A percentile compares a stretch with the other conserved stretches of the same genome.
Conservation (phyloP, 1,140 invertebrate genomes). For the Parapsyche elsis region DNA sequence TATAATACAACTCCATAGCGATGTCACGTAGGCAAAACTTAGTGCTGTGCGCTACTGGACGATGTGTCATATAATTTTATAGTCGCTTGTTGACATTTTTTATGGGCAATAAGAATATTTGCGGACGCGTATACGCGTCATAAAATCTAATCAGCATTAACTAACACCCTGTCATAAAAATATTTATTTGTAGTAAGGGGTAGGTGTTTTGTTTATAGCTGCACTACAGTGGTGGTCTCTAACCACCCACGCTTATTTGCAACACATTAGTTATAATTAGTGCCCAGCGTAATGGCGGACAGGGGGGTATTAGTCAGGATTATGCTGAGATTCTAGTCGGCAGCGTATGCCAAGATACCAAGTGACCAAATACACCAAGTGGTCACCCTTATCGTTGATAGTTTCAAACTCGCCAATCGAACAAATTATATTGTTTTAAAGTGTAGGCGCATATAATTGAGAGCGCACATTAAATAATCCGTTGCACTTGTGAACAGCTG, state of each 20-base stretch:
- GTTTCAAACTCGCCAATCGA: too few species aligned
- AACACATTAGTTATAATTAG: conserved; percentile 39
- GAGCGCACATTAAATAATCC: conserved; percentile 1
- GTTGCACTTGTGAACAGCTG: not conserved
- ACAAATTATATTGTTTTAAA: not conserved
- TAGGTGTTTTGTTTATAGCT: not conserved
- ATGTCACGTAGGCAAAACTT: too few species aligned
- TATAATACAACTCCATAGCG: too few species aligned
- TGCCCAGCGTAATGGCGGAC: not conserved
- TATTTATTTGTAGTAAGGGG: not conserved
- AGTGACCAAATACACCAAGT: not conserved
- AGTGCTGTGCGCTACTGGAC: too few species aligned
- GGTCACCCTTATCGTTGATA: too few species aligned
- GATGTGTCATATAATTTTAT: too few species aligned
- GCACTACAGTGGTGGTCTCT: not conserved
- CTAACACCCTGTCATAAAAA: not conserved
- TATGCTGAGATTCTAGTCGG: conserved; percentile 16
- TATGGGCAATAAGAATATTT: not conserved
- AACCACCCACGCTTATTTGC: not conserved
- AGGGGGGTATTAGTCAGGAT: conserved; percentile 27
- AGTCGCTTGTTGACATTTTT: not conserved
- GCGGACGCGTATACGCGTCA: conserved; percentile 5
- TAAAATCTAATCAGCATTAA: conserved; percentile 7
- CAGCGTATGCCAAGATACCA: conserved; percentile 18
- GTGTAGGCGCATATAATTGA: not conserved